A percentile compares a stretch with the other conserved stretches of the same genome.
These are phyloP conservation scores for Charanyca ferruginea DNA, from an alignment of 2,888 invertebrate genomes.

Conservation along the genomic window DNA sequence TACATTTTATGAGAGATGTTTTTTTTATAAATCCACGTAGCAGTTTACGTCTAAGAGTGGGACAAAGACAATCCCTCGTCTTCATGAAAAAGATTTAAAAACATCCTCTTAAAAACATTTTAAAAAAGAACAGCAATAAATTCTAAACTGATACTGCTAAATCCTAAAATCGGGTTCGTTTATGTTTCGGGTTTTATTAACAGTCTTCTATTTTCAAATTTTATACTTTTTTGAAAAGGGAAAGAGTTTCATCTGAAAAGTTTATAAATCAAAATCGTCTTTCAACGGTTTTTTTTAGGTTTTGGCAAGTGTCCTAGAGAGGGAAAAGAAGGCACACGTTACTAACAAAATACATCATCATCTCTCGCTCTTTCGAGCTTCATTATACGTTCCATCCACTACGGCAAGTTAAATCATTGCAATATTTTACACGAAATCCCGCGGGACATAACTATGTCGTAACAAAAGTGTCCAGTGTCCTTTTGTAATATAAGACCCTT, in stretches of 20 bases:
- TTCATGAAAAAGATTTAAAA: slow-evolving; percentile 11
- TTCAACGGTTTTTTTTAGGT: too few species aligned
- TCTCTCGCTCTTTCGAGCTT: slow-evolving; percentile 13
- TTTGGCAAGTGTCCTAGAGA: too few species aligned
- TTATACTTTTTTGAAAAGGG: too few species aligned
- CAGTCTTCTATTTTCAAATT: too few species aligned
- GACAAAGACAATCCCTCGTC: not conserved
- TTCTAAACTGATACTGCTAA: too few species aligned
- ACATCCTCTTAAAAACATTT: not conserved
- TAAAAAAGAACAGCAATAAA: not conserved
- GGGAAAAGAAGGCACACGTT: not conserved
- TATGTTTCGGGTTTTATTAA: too few species aligned
- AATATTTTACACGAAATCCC: slow-evolving; percentile 44
- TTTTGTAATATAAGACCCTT: slow-evolving; percentile 14
- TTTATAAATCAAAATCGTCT: too few species aligned
- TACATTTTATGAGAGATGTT: too few species aligned
- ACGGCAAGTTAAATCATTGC: slow-evolving; percentile 11
- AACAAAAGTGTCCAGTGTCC: slow-evolving; percentile 26
- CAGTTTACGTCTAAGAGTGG: too few species aligned
- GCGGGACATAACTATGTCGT: slow-evolving; percentile 18
- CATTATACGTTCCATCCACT: slow-evolving; percentile 10
- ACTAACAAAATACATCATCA: not conserved
- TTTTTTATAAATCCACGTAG: too few species aligned
- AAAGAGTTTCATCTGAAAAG: too few species aligned
- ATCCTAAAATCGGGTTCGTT: not conserved